Percentiles rank a stretch among this genome's conserved stretches.
phyloP scores from a whole-genome alignment of 2,888 invertebrate genomes.

The Clitarchus hookeri region DNA sequence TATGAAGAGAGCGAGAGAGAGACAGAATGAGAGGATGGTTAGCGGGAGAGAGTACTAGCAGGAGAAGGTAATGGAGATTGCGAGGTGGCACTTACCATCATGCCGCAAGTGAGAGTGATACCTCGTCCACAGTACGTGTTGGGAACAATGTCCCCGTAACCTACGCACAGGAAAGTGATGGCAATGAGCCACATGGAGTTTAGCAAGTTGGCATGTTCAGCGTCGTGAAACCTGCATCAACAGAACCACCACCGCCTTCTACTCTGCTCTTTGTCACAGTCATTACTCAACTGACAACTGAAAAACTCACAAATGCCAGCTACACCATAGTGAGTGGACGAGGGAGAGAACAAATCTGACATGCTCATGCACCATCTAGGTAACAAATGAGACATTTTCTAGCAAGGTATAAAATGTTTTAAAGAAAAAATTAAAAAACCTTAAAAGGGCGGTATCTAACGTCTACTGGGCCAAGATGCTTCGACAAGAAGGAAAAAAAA shows the following conservation, averaged over 20 bases:
- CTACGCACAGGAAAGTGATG: slow-evolving; percentile 99
- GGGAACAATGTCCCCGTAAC: slow-evolving; percentile 99
- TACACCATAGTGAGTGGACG: not conserved
- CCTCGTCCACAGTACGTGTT: slow-evolving; percentile 99
- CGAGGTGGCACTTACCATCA: slow-evolving; percentile 83
- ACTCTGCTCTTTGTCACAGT: not conserved
- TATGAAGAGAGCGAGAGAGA: not conserved
- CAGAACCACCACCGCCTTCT: slow-evolving; percentile 31
- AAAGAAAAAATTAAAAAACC: not conserved
- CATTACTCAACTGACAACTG: not conserved
- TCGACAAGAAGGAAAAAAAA: not conserved
- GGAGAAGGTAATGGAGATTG: not conserved
- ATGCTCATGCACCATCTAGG: slow-evolving; percentile 22
- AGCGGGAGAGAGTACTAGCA: not conserved
- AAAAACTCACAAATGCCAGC: slow-evolving; percentile 3
- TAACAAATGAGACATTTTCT: not conserved
- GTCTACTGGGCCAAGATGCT: not conserved
- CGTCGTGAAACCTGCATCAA: slow-evolving; percentile 87
- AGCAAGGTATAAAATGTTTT: not conserved
- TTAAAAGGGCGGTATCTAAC: not conserved
- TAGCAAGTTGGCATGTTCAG: slow-evolving; percentile 96
- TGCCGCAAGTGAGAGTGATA: slow-evolving; percentile 98
- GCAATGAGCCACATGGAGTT: slow-evolving; percentile 99
- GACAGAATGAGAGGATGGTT: not conserved
- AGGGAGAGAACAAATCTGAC: not conserved